phyloP scores from a whole-genome alignment of 2,888 invertebrate genomes.

The Melikaiella ostensackeni region DNA sequence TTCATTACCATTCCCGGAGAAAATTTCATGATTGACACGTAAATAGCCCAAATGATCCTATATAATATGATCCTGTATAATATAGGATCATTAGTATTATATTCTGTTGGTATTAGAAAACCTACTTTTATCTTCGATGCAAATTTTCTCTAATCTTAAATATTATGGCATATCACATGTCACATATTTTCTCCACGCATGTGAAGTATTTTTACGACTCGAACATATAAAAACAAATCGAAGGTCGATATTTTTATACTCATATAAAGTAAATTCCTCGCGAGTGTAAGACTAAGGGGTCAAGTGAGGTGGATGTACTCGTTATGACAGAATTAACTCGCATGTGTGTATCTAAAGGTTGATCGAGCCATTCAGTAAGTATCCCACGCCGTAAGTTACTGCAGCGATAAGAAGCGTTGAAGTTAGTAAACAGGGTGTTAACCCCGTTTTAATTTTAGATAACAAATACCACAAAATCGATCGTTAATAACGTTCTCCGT shows the following conservation, averaged over 20 bases:
- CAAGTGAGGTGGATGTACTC: not conserved
- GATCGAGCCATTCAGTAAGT: constrained; percentile 58
- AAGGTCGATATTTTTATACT: constrained; percentile 1
- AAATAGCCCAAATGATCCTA: not conserved
- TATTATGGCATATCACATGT: not conserved
- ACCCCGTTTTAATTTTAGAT: constrained; percentile 59
- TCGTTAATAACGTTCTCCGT: constrained; percentile 40
- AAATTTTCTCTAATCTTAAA: not conserved
- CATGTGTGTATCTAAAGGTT: constrained; percentile 50
- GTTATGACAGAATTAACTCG: constrained; percentile 5
- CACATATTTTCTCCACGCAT: constrained; percentile 1
- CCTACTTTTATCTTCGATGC: not conserved
- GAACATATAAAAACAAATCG: not conserved
- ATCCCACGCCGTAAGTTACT: constrained; percentile 58
- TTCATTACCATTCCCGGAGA: constrained; percentile 2
- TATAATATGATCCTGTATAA: not conserved
- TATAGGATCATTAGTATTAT: no score
- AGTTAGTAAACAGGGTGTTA: constrained; percentile 67
- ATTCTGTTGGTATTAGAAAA: no score
- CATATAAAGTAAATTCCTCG: not conserved
- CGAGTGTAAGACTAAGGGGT: not conserved
- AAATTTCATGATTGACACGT: constrained; percentile 21
- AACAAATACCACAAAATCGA: constrained; percentile 33
- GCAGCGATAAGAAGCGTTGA: constrained; percentile 60
- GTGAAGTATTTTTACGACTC: not conserved